Percentiles rank a stretch among this genome's conserved stretches.
phyloP scores from a whole-genome alignment of 2,113 vertebrate species.

The Sigmodon hispidus region DNA sequence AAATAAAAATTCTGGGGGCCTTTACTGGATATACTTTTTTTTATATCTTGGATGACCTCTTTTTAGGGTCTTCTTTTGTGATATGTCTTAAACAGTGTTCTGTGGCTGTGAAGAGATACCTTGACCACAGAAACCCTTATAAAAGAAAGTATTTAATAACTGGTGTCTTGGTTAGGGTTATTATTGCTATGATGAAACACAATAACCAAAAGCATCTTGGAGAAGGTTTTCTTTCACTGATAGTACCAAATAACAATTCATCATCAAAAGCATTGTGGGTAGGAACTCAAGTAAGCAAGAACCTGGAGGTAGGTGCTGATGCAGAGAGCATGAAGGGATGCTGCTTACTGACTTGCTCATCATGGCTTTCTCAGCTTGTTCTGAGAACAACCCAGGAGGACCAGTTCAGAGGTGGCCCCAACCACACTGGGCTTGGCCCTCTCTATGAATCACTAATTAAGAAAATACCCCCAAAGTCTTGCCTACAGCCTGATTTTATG shows the following conservation, averaged over 20 bases:
- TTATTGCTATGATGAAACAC: neutral
- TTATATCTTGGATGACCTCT: neutral
- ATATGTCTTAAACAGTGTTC: neutral
- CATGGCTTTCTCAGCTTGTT: neutral
- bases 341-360: neutral
- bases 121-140: neutral
- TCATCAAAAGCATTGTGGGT: neutral
- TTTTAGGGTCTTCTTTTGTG: constrained; percentile 15
- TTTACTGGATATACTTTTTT: neutral
- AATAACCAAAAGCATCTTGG: neutral
- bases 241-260: no score
- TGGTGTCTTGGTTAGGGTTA: neutral
- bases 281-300: neutral
- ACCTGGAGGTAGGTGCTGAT: neutral
- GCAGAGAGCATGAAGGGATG: neutral
- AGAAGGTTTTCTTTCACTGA: neutral
- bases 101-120: neutral
- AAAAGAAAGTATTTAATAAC: neutral
- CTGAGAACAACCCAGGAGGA: neutral
- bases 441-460: neutral
- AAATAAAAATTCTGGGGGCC: neutral
- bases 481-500: neutral
- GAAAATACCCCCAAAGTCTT: neutral
- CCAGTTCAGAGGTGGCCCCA: neutral
- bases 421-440: neutral